phyloP scores from a whole-genome alignment of 2,888 invertebrate genomes.

The Polydrusus cervinus region DNA sequence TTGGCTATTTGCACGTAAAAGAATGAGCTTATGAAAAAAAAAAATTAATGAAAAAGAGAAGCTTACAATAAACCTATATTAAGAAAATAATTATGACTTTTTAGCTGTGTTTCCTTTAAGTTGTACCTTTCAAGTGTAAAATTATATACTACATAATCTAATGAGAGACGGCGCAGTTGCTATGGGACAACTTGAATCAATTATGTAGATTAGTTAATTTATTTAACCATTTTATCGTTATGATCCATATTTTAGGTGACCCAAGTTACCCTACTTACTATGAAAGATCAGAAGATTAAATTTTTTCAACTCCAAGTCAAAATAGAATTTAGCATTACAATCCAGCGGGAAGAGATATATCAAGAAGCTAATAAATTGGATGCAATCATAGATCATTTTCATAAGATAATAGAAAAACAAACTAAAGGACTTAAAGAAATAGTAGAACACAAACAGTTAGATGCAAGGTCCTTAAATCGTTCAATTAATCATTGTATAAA shows the following conservation, averaged over 20 bases:
- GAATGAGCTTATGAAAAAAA: no score
- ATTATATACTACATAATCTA: no score
- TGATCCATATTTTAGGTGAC: constrained; percentile 8
- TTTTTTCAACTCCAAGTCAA: constrained; percentile 21
- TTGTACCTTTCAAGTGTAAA: no score
- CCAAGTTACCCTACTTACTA: neutral
- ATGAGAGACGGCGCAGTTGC: no score
- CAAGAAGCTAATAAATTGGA: constrained; percentile 21
- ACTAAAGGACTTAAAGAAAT: neutral
- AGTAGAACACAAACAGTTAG: neutral
- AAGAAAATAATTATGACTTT: no score
- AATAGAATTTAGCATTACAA: constrained; percentile 11
- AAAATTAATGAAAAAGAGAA: no score
- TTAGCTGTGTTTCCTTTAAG: no score
- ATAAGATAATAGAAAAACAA: neutral
- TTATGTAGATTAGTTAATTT: neutral
- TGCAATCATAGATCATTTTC: neutral
- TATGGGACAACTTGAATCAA: no score
- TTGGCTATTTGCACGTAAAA: no score
- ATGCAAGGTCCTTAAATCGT: neutral
- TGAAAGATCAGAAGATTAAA: neutral
- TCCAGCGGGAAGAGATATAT: neutral
- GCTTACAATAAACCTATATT: no score
- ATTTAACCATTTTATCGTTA: no score
- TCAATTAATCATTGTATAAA: constrained; percentile 18